These are phyloP conservation scores for Procavia capensis DNA, from an alignment of 2,113 vertebrate species.

Conservation along the genomic window DNA sequence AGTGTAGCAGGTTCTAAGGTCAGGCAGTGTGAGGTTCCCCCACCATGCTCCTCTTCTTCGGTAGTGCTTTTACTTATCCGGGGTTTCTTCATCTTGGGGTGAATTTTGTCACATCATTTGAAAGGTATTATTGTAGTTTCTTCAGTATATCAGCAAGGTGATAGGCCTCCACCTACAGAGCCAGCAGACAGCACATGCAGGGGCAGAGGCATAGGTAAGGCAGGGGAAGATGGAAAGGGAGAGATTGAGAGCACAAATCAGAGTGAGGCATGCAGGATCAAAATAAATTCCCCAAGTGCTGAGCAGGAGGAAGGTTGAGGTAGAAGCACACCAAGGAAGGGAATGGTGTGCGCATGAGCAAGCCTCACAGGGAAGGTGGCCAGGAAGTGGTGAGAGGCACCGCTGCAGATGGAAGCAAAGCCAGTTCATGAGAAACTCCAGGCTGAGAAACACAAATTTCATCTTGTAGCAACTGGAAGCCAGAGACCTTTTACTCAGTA, in stretches of 20 bases:
- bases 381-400: background rate
- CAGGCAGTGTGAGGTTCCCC: too few species aligned
- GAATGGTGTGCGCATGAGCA: background rate
- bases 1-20: too few species aligned
- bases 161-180: background rate
- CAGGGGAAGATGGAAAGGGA: background rate
- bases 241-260: background rate
- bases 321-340: background rate
- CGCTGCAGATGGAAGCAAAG: background rate
- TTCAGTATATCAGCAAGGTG: background rate
- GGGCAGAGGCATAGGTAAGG: background rate
- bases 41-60: too few species aligned
- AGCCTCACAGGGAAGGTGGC: background rate
- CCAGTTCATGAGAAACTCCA: background rate
- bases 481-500: background rate
- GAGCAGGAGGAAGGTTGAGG: background rate
- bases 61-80: too few species aligned
- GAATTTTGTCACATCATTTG: background rate
- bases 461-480: background rate
- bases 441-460: background rate
- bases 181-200: background rate
- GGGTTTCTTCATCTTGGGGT: too few species aligned
- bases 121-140: background rate
- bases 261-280: background rate
- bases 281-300: background rate